Percentiles rank a stretch among this genome's conserved stretches.
Conservation (phyloP, 2,797 vertebrate genomes). For the Gymnoscopelus microlampas region DNA sequence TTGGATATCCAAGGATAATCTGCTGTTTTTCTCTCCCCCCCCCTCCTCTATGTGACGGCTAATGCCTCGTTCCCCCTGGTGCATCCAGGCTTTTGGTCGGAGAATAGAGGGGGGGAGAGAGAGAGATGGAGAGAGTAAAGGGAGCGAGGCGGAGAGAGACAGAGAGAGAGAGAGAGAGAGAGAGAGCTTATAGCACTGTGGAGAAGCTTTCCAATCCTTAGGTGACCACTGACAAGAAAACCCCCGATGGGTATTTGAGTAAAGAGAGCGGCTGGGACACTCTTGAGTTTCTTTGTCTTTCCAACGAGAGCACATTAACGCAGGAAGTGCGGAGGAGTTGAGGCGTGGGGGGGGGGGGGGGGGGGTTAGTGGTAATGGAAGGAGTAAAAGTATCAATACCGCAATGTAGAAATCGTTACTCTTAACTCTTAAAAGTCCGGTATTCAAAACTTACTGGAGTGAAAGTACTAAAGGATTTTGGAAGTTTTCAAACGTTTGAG, state of each 20-base stretch:
- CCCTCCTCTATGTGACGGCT: slow-evolving; percentile 55
- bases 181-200: slow-evolving; percentile 47
- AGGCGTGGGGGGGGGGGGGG: too few relatives aligned
- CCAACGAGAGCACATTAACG: slow-evolving; percentile 57
- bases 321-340: too few relatives aligned
- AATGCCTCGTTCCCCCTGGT: slow-evolving; percentile 81
- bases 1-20: slow-evolving; percentile 84
- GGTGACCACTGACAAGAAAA: slow-evolving; percentile 67
- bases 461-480: too few relatives aligned
- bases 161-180: slow-evolving; percentile 52
- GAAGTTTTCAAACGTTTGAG: too few relatives aligned
- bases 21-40: slow-evolving; percentile 52
- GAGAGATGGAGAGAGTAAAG: slow-evolving; percentile 60
- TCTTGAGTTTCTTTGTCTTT: too few relatives aligned
- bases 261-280: slow-evolving; percentile 43
- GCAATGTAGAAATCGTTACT: too few relatives aligned
- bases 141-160: slow-evolving; percentile 50
- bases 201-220: slow-evolving; percentile 70
- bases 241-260: slow-evolving; percentile 52
- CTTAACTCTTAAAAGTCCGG: too few relatives aligned
- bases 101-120: slow-evolving; percentile 68
- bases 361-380: too few relatives aligned
- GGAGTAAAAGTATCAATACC: too few relatives aligned
- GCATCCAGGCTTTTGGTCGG: slow-evolving; percentile 75
- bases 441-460: too few relatives aligned